A percentile compares a stretch with the other conserved stretches of the same genome.
Conservation (phyloP, 2,888 invertebrate species). For the Prenolepis imparis region DNA sequence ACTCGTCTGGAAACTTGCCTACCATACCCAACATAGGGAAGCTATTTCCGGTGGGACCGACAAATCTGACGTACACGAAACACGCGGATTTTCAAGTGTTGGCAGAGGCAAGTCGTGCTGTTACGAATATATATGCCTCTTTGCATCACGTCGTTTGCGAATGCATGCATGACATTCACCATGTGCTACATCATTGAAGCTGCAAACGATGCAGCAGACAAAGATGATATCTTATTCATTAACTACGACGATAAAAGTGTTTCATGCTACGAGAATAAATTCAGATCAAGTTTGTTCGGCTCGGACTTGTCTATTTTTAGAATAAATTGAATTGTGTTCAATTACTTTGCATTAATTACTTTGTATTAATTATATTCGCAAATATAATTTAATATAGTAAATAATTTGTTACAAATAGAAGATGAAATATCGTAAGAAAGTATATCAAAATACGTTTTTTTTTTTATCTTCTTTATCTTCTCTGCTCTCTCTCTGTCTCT, state of each 20-base stretch:
- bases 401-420: not conserved
- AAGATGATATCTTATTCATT: constrained; percentile 37
- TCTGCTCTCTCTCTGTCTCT: not conserved
- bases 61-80: constrained; percentile 30
- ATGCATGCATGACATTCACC: constrained; percentile 30
- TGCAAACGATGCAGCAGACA: constrained; percentile 7
- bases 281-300: not conserved
- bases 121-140: constrained; percentile 7
- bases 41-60: constrained; percentile 32
- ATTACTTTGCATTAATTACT: not conserved
- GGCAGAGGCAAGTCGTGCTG: not conserved
- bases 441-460: not conserved
- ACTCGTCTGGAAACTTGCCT: constrained; percentile 36
- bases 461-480: not conserved
- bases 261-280: constrained; percentile 2
- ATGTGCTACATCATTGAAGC: constrained; percentile 17
- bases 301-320: not conserved
- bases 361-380: not conserved
- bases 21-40: not conserved
- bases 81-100: constrained; percentile 20
- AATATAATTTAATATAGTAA: not conserved
- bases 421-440: not conserved
- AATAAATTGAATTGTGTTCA: not conserved
- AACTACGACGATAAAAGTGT: not conserved
- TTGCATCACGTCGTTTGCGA: constrained; percentile 20